Percentiles rank a stretch among this genome's conserved stretches.
phyloP scores from a whole-genome alignment of 2,113 vertebrate genomes.

The Elephas maximus region DNA sequence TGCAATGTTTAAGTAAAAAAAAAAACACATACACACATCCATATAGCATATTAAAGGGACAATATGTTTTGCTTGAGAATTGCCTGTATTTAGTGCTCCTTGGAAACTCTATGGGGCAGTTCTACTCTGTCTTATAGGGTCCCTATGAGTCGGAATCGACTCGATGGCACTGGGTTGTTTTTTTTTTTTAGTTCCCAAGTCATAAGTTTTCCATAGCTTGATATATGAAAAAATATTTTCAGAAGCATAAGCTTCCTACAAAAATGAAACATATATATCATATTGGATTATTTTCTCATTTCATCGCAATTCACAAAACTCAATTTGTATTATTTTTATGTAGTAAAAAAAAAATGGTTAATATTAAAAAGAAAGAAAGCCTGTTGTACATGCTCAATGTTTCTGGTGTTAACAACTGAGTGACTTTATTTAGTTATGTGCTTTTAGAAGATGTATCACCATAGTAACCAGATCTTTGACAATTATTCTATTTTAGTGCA shows the following conservation, averaged over 20 bases:
- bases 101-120: no score
- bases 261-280: background rate
- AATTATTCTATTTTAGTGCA: slow-evolving; percentile 78
- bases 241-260: background rate
- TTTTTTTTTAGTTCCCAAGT: background rate
- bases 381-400: slow-evolving; percentile 29
- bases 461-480: slow-evolving; percentile 72
- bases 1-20: background rate
- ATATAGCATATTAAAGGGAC: background rate
- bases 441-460: slow-evolving; percentile 69
- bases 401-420: slow-evolving; percentile 58
- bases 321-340: slow-evolving; percentile 51
- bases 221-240: background rate
- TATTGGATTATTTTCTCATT: background rate
- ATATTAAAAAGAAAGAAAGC: slow-evolving; percentile 23
- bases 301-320: background rate
- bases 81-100: background rate
- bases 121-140: no score
- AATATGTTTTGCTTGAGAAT: background rate
- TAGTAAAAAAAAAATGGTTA: background rate
- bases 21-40: background rate
- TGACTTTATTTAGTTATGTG: slow-evolving; percentile 61
- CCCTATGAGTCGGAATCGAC: no score
- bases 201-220: background rate
- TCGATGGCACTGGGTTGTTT: no score